A percentile compares a stretch with the other conserved stretches of the same genome.
These are phyloP conservation scores for Dicentrarchus labrax DNA, from an alignment of 2,113 vertebrate genomes.

Conservation along the genomic window DNA sequence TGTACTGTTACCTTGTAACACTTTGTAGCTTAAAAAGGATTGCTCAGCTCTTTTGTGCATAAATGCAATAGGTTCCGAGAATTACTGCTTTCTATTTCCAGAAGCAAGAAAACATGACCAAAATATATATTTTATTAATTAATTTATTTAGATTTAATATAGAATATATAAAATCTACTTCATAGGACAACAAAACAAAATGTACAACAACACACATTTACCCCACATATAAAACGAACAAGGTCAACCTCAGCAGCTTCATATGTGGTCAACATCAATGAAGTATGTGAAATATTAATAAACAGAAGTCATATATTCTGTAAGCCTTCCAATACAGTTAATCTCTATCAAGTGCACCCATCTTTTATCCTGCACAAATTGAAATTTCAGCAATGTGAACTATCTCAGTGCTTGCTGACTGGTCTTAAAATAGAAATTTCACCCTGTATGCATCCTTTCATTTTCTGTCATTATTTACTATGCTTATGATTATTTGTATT, in stretches of 20 bases:
- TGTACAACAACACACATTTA: background rate
- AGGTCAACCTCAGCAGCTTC: background rate
- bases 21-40: conserved; percentile 36
- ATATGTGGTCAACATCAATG: background rate
- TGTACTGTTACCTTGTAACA: conserved; percentile 30
- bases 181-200: background rate
- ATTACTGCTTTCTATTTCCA: conserved; percentile 5
- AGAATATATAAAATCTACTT: background rate
- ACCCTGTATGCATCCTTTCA: background rate
- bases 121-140: background rate
- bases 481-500: background rate
- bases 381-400: background rate
- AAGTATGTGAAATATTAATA: background rate
- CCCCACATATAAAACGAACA: background rate
- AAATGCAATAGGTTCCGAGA: background rate
- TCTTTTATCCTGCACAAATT: background rate
- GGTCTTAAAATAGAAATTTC: background rate
- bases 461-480: background rate
- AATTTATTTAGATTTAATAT: background rate
- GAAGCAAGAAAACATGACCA: background rate
- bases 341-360: background rate
- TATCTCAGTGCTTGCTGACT: background rate
- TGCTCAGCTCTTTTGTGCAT: conserved; percentile 40
- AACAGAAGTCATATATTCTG: background rate
- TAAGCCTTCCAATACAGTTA: background rate